A percentile compares a stretch with the other conserved stretches of the same genome.
phyloP scores from a whole-genome alignment of 2,797 vertebrate species.

The Alectoris magna region DNA sequence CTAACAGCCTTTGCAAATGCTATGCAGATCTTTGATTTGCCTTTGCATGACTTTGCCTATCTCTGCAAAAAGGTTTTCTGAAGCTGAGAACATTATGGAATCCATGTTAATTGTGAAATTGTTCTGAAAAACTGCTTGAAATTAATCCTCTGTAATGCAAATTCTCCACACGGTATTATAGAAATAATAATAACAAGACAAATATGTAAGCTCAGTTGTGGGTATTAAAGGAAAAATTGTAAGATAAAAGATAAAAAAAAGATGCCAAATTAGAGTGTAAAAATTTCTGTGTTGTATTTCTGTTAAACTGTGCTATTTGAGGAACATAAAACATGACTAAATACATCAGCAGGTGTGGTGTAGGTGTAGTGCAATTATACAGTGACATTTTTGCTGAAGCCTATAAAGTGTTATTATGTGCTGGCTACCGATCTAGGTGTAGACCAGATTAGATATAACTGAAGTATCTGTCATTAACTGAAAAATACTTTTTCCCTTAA shows the following conservation, averaged over 20 bases:
- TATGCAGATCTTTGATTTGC: constrained; percentile 49
- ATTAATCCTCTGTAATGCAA: neutral
- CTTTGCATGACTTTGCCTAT: constrained; percentile 46
- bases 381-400: constrained; percentile 61
- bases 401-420: constrained; percentile 12
- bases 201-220: neutral
- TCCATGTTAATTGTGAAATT: constrained; percentile 2
- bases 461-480: neutral
- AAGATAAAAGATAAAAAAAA: constrained; percentile 22
- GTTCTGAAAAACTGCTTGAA: neutral
- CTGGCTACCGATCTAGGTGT: neutral
- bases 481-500: neutral
- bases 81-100: neutral
- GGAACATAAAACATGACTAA: constrained; percentile 47
- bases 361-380: constrained; percentile 65
- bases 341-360: constrained; percentile 62
- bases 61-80: neutral
- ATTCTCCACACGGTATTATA: neutral
- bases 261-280: constrained; percentile 48
- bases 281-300: constrained; percentile 25
- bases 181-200: neutral
- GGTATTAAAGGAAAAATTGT: constrained; percentile 1
- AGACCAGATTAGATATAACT: constrained; percentile 50
- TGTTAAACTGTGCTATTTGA: constrained; percentile 27
- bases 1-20: constrained; percentile 41